These are phyloP conservation scores for Vollenhovia emeryi DNA, from an alignment of 1,140 invertebrate species.

Conservation along the genomic window DNA sequence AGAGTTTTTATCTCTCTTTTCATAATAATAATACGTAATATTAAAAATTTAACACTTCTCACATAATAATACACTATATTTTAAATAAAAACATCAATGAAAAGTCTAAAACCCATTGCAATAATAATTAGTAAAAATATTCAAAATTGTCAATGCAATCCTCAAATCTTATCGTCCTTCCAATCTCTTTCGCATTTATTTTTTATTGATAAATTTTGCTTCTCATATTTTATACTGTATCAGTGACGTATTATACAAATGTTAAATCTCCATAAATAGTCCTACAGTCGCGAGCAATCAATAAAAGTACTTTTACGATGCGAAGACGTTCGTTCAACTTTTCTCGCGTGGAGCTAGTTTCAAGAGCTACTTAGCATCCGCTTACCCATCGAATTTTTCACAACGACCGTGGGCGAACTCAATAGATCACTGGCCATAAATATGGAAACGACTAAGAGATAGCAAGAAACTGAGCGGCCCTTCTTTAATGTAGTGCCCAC, in stretches of 20 bases:
- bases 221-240: neutral
- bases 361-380: conserved; percentile 70
- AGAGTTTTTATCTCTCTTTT: neutral
- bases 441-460: conserved; percentile 49
- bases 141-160: neutral
- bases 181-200: neutral
- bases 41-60: too few species aligned
- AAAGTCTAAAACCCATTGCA: too few species aligned
- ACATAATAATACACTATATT: neutral
- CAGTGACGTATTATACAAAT: neutral
- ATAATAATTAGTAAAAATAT: conserved; percentile 5
- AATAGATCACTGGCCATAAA: conserved; percentile 70
- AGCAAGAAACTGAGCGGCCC: conserved; percentile 37
- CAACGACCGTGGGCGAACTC: conserved; percentile 58
- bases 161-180: neutral
- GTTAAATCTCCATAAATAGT: conserved; percentile 26
- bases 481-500: conserved; percentile 70
- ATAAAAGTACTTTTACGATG: conserved; percentile 17
- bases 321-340: conserved; percentile 30
- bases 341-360: conserved; percentile 63
- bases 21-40: neutral
- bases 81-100: neutral
- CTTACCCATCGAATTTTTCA: conserved; percentile 71
- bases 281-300: neutral
- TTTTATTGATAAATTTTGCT: neutral